phyloP scores from a whole-genome alignment of 2,113 vertebrate genomes.

The Pteronura brasiliensis region DNA sequence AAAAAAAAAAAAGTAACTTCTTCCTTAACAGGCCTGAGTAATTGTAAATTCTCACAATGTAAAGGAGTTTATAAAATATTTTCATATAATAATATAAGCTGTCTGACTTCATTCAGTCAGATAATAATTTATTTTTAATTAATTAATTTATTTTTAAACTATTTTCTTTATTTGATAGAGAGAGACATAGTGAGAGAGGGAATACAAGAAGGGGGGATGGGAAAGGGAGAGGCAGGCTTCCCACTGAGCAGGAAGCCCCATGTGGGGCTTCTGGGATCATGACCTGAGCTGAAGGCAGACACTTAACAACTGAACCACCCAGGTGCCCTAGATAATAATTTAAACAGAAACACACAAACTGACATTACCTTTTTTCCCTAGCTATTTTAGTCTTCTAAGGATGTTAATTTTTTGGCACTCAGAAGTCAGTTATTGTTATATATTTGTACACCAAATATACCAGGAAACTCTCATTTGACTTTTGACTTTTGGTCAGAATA shows the following conservation, averaged over 20 bases:
- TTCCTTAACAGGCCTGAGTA: neutral
- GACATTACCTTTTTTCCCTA: neutral
- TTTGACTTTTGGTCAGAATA: conserved; percentile 11
- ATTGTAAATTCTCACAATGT: neutral
- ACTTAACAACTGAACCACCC: no score
- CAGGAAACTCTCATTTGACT: neutral
- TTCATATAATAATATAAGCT: conserved; percentile 9
- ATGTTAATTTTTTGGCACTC: conserved; percentile 1
- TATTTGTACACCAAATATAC: neutral
- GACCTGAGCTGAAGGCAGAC: no score
- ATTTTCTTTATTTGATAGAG: no score
- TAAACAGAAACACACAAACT: neutral
- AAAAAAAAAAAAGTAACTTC: neutral
- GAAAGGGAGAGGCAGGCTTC: no score
- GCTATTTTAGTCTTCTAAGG: neutral
- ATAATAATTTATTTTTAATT: neutral
- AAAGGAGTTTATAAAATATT: conserved; percentile 37
- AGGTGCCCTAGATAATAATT: neutral
- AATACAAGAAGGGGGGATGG: no score
- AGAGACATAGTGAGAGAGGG: no score
- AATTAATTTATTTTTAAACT: no score
- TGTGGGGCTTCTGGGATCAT: no score
- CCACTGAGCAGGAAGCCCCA: no score
- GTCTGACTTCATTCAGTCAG: neutral
- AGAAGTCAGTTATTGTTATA: neutral